phyloP scores from a whole-genome alignment of 2,888 invertebrate species.

The Heteromyza rotundicornis region DNA sequence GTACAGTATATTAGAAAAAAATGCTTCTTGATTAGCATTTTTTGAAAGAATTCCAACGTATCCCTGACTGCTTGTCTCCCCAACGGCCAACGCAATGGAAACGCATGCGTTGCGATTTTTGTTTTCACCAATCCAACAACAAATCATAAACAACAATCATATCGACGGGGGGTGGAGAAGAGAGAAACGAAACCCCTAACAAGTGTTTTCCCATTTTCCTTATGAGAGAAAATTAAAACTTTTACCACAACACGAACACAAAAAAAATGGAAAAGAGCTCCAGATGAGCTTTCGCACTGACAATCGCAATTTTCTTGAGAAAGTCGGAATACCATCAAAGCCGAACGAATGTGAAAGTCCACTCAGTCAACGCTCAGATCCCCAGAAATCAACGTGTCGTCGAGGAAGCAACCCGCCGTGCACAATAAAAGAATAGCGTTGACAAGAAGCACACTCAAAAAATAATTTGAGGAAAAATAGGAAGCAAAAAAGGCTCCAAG shows the following conservation, averaged over 20 bases:
- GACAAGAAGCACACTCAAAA: neutral
- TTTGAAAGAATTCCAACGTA: too few species aligned
- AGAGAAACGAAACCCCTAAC: slow-evolving; percentile 46
- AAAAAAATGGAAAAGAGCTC: slow-evolving; percentile 15
- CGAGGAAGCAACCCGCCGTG: slow-evolving; percentile 11
- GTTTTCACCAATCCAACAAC: slow-evolving; percentile 19
- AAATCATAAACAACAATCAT: slow-evolving; percentile 25
- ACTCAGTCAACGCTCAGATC: slow-evolving; percentile 38
- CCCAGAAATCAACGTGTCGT: slow-evolving; percentile 32
- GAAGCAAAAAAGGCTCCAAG: slow-evolving; percentile 1
- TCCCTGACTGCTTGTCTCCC: too few species aligned
- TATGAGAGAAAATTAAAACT: slow-evolving; percentile 2
- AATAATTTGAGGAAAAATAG: neutral
- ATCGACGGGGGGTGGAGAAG: slow-evolving; percentile 18
- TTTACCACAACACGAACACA: slow-evolving; percentile 23
- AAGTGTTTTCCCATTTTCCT: slow-evolving; percentile 39
- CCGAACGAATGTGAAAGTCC: slow-evolving; percentile 10
- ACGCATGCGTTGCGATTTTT: slow-evolving; percentile 17
- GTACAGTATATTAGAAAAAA: too few species aligned
- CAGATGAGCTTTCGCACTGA: slow-evolving; percentile 21
- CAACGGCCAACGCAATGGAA: too few species aligned
- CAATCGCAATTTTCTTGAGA: slow-evolving; percentile 22
- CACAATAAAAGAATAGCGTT: neutral
- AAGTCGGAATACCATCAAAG: slow-evolving; percentile 16
- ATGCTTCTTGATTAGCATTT: too few species aligned